Evolutionary conservation across 2,797 vertebrate genomes (phyloP), one percentile per base, ranked within the genome.

Genomic region (Manis pentadactyla): DNA sequence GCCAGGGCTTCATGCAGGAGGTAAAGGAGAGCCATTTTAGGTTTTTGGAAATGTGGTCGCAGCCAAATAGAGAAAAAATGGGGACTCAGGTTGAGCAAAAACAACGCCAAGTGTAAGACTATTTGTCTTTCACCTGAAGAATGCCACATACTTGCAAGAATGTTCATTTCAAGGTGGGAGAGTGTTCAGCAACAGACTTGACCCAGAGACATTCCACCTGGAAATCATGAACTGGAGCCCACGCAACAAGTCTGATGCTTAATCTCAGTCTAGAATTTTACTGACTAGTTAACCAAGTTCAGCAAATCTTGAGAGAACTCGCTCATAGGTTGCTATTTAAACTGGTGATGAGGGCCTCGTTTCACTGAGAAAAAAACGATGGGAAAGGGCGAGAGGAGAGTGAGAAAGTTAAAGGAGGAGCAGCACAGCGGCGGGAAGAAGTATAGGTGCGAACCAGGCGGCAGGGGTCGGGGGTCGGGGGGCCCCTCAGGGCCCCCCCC

Each of bases 401-500:
- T 29, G 29, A 78, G 53, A 55, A 77, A 89, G 75, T 42, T 39
- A 68, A 77, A 49, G 79, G n/a, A 57, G 57, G 14, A 12, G 15
- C 29, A 12, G 15, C 29, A n/a, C 11, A 4, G 57, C 61, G 5
- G 68, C 5, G 34, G 34, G 23, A 8, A 18, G 66, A 5, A 0
- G 23, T 15, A 4, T 1, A 10, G 6, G 71, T 11, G 11, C 29
- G 18, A 34, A 61, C 34, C 0, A 31, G 51, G 37, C 25, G 0
- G 27, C 31, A 8, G 61, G 37, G 64, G 85, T 84, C 53, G 68
- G 53, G 23, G 71, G 63, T 90, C 68, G 51, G 15, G 93, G 63
- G 84, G 42, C 96, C 93, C 94, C 95, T 81, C 63, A 49, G 21
- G 87, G n/a, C n/a, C 74, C 84, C 71, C 96, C 95, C 9, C 42